These are phyloP conservation scores for Camelus bactrianus DNA, from an alignment of 2,113 vertebrate species.

Conservation along the genomic window DNA sequence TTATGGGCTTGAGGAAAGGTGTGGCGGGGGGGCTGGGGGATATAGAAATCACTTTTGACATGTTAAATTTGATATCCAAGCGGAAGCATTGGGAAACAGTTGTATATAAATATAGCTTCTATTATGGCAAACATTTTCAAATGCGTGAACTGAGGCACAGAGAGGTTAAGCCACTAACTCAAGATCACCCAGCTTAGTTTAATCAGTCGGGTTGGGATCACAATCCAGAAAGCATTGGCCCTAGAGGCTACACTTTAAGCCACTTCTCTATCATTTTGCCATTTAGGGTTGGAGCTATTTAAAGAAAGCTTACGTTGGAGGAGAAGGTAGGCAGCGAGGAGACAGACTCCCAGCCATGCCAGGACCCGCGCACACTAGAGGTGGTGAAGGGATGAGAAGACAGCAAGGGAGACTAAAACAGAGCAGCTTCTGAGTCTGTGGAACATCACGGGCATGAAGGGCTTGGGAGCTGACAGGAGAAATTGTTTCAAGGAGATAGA, in stretches of 20 bases:
- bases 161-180: not conserved
- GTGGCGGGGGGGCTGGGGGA: not conserved
- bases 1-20: not conserved
- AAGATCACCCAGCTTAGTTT: not conserved
- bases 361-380: not conserved
- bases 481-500: not conserved
- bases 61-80: not conserved
- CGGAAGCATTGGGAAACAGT: not conserved
- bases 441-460: not conserved
- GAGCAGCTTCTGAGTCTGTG: not conserved
- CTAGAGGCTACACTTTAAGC: not conserved
- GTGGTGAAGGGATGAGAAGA: not conserved
- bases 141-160: not conserved
- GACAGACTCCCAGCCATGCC: not conserved
- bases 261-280: not conserved
- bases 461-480: not conserved
- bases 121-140: not conserved
- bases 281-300: not conserved
- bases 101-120: not conserved
- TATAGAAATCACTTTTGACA: not conserved
- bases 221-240: not conserved
- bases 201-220: not conserved
- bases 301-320: not conserved
- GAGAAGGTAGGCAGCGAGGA: not conserved
- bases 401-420: not conserved